phyloP scores from a whole-genome alignment of 2,113 vertebrate species.

The Daphoenositta chrysoptera region DNA sequence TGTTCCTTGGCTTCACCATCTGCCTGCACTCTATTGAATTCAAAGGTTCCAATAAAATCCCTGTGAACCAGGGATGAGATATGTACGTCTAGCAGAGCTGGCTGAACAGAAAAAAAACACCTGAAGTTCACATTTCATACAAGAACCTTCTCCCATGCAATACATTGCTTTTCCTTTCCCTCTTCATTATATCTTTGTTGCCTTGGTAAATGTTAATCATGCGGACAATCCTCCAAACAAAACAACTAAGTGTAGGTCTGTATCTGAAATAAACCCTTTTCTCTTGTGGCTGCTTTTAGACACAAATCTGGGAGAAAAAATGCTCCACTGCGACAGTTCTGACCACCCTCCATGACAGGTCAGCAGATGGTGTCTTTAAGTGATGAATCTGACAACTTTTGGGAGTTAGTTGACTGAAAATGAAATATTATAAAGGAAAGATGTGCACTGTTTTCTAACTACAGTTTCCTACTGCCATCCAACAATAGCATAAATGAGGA shows the following conservation, averaged over 20 bases:
- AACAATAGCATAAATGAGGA: not conserved
- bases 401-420: conserved; percentile 10
- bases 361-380: conserved; percentile 44
- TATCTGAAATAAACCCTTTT: not conserved
- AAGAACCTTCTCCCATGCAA: not conserved
- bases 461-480: not conserved
- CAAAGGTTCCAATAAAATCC: not conserved
- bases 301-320: not conserved
- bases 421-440: conserved; percentile 6
- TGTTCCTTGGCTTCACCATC: not conserved
- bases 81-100: not conserved
- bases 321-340: not conserved
- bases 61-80: not conserved
- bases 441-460: not conserved
- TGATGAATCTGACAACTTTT: conserved; percentile 48
- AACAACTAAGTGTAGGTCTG: not conserved
- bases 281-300: not conserved
- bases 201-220: not conserved
- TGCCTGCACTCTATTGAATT: not conserved
- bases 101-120: not conserved
- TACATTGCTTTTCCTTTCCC: not conserved
- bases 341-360: not conserved
- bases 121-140: not conserved
- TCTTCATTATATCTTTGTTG: not conserved
- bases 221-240: not conserved